Evolutionary conservation across 2,113 vertebrate genomes (phyloP), one percentile per base, ranked within the genome.

Genomic region (Silurus meridionalis): DNA sequence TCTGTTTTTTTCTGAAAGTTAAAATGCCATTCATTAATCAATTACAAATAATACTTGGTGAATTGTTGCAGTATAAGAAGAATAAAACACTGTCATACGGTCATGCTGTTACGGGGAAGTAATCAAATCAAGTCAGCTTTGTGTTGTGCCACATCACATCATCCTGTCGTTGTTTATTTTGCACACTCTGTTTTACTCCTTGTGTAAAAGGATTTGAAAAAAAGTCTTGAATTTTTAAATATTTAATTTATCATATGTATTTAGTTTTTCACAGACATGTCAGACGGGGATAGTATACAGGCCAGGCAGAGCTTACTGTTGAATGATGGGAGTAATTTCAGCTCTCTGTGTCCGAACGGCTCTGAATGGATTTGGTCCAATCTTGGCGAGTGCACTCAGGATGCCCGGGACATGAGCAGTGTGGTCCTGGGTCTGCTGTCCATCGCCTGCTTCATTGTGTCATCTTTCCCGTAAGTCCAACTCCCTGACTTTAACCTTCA

Each of bases 381-480:
- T 3, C 95, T 99, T 2, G 90, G 93, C 0, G 98, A 98, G 86
- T 99, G 98, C 10, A 95, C 97, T 14, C 94, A 94, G 89, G 97
- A 97, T 0, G 72, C 80, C 10, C 83, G 97, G 90, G 98, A 99
- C 1, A 72, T 97, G 58, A 94, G 97, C 93, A 99, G 98, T 0
- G 46, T 99, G 66, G 25, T 90, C 86, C 90, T 99, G 11, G 98
- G 97, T 8, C 92, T 99, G 86, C 37, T 97, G 63, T 99, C 98
- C 82, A 97, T 99, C 82, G 1, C 94, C 84, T 99, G 96, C 91
- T 99, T 99, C 28, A 94, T 97, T 1, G 92, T 93, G 0, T 96
- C 98, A 0, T 94, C 97, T n/a, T 89, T 98, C 21, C 98, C 98
- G 98, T 99, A 91, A 96, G 98, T 95, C 19, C 21, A 55, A 8